Base-by-base conservation (phyloP, 2,113 vertebrate genomes). In the Asarcornis scutulata region DNA sequence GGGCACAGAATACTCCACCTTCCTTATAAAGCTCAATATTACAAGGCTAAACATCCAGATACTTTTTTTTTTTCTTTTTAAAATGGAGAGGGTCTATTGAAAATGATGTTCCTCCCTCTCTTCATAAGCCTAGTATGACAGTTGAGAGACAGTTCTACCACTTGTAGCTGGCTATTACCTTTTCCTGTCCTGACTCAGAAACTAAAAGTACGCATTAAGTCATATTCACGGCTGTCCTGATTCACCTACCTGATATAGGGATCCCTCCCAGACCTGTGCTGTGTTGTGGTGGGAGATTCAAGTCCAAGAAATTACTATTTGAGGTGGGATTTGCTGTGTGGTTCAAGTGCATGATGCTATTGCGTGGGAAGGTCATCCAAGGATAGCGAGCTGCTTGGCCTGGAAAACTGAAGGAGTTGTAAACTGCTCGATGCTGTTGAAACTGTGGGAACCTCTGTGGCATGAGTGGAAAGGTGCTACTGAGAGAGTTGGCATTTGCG, bases 271-370 rank as follows among this genome's bases (percentile, higher is more conserved):
- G 98, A 97, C 99, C 99, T 98, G 99, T 99, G 98, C 98, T 99
- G 98, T 99, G 99, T 97, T 99, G 99, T 98, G 98, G 98, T 88
- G 98, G 98, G 97, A 99, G 98, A 98, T 98, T 99, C 98, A 99
- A 98, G 99, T 99, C 99, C 98, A 99, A 98, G 98, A 99, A 99
- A 98, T 99, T 99, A 98, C 98, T 99, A 98, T 99, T 99, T 98
- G 99, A 98, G 98, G 98, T 99, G 98, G 99, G 98, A 96, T 98
- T 98, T 98, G 99, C 98, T 98, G 99, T 99, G 98, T 98, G 98
- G 98, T 98, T 98, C 98, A 98, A 98, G 98, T 99, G 99, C 99
- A 99, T 98, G 97, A 99, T 98, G 98, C 98, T 99, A 98, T 99
- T 99, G 96, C 98, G 98, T 95, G 98, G 98, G 91, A 99, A 98